These are phyloP conservation scores for Pharmacophagus antenor DNA, from an alignment of 2,888 invertebrate species.

Conservation along the genomic window DNA sequence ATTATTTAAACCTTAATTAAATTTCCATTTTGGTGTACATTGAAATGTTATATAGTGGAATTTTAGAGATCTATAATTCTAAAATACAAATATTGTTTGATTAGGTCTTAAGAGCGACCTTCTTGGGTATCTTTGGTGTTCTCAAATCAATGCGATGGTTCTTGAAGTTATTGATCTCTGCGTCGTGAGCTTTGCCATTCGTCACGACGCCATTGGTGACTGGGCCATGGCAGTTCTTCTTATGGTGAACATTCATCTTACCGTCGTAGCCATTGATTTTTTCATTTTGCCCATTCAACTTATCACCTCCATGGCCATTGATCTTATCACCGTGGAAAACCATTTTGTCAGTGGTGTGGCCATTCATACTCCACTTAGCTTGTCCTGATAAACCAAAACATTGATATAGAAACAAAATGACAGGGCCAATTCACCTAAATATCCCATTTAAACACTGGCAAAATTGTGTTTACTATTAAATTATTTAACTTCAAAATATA, in stretches of 20 bases:
- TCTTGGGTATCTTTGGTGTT: slow-evolving; percentile 74
- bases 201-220: slow-evolving; percentile 39
- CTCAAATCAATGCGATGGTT: slow-evolving; percentile 48
- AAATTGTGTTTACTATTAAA: slow-evolving; percentile 58
- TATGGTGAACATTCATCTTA: slow-evolving; percentile 38
- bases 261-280: slow-evolving; percentile 36
- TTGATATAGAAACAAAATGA: slow-evolving; percentile 47
- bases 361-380: slow-evolving; percentile 47
- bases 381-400: slow-evolving; percentile 70
- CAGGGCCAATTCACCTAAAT: slow-evolving; percentile 47
- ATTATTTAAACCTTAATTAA: slow-evolving; percentile 40
- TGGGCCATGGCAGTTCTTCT: slow-evolving; percentile 36
- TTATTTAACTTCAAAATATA: slow-evolving; percentile 36
- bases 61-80: slow-evolving; percentile 60
- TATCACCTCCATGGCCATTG: slow-evolving; percentile 43
- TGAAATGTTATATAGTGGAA: slow-evolving; percentile 65
- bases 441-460: slow-evolving; percentile 58
- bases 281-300: slow-evolving; percentile 34
- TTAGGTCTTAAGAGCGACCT: slow-evolving; percentile 70
- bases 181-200: slow-evolving; percentile 43
- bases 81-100: slow-evolving; percentile 42
- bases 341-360: slow-evolving; percentile 39
- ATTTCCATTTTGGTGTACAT: slow-evolving; percentile 53
- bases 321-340: slow-evolving; percentile 45
- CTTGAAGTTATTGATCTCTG: slow-evolving; percentile 46